These are phyloP conservation scores for Gymnobelideus leadbeateri DNA, from an alignment of 2,113 vertebrate genomes.

Conservation along the genomic window DNA sequence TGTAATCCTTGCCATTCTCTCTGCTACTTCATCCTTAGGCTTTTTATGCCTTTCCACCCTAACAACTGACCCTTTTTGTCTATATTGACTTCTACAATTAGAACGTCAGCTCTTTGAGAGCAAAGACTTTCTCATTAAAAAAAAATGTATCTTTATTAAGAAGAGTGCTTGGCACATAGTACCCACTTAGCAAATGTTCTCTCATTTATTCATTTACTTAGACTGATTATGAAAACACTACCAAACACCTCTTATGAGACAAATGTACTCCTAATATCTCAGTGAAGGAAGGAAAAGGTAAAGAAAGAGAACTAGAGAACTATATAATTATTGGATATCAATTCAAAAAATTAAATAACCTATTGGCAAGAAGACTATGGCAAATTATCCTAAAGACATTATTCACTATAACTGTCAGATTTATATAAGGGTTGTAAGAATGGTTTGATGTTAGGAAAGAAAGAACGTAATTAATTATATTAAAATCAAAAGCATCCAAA, in stretches of 20 bases:
- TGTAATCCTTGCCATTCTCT: too few species aligned
- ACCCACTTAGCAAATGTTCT: not conserved
- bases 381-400: not conserved
- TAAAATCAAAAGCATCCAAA: not conserved
- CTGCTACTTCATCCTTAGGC: too few species aligned
- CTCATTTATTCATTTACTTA: not conserved
- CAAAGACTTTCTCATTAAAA: too few species aligned
- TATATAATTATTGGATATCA: not conserved
- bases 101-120: not conserved
- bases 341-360: not conserved
- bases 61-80: not conserved
- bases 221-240: not conserved
- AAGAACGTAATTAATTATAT: not conserved
- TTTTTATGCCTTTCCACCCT: too few species aligned
- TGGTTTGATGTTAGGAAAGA: not conserved
- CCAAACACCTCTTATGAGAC: not conserved
- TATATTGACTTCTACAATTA: not conserved
- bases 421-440: not conserved
- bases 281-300: not conserved
- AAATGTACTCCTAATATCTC: not conserved
- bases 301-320: not conserved
- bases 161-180: not conserved
- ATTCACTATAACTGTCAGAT: not conserved
- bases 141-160: not conserved
- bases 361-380: not conserved